Evolutionary conservation across 2,113 vertebrate species (phyloP).

Genomic region (Mus musculus): GRCm39 chrX:135169001-135169500

Average conservation of each 20-base stretch:
- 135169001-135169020: not conserved
- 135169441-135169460: not conserved
- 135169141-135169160: not conserved
- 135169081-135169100: not conserved
- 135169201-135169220: not conserved
- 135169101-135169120: not conserved
- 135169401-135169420: not conserved
- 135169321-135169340: conserved; percentile 6
- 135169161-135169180: not conserved
- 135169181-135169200: not conserved
- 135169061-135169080: too few species aligned
- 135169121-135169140: not conserved
- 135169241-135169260: not conserved
- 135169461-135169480: not conserved
- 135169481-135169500: not conserved
- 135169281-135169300: not conserved
- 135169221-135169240: not conserved
- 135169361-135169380: conserved; percentile 37
- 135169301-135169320: conserved; percentile 45
- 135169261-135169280: not conserved
- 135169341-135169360: conserved; percentile 36
- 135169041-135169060: not conserved
- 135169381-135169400: not conserved
- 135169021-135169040: not conserved
- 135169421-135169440: not conserved